A percentile compares a stretch with the other conserved stretches of the same genome.
Conservation (phyloP, 2,797 vertebrate species). For the Mormyrops boulengeri region DNA sequence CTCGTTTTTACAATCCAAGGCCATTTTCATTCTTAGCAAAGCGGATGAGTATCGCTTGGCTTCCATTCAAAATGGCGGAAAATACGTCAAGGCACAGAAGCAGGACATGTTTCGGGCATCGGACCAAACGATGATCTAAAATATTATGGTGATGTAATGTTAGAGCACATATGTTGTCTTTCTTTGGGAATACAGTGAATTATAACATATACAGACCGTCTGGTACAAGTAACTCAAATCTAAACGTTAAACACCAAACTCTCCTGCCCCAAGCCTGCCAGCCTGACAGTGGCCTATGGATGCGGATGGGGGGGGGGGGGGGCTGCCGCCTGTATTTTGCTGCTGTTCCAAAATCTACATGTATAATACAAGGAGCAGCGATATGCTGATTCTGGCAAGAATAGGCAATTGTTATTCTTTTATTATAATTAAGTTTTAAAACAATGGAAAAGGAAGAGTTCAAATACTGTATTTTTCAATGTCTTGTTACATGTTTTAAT, state of each 20-base stretch:
- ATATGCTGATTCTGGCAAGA: background rate
- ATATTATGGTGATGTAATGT: slow-evolving; percentile 6
- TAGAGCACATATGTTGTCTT: background rate
- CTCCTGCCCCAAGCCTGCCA: background rate
- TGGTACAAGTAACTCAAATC: background rate
- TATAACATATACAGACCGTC: background rate
- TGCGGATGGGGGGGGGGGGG: background rate
- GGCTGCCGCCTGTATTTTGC: background rate
- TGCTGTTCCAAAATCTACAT: background rate
- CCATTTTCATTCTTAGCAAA: background rate
- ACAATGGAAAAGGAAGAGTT: background rate
- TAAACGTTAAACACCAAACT: background rate
- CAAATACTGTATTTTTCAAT: background rate
- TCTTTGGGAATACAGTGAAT: slow-evolving; percentile 4
- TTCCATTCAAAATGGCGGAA: background rate
- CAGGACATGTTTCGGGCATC: background rate
- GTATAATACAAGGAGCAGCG: background rate
- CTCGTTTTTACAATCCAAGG: background rate
- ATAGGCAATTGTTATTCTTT: background rate
- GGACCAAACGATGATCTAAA: slow-evolving; percentile 10
- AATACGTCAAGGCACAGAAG: background rate
- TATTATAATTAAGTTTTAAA: background rate
- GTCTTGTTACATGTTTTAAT: background rate
- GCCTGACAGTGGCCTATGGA: background rate
- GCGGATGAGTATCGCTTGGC: background rate